phyloP scores from a whole-genome alignment of 2,113 vertebrate genomes.

The Hepsetus odoe region DNA sequence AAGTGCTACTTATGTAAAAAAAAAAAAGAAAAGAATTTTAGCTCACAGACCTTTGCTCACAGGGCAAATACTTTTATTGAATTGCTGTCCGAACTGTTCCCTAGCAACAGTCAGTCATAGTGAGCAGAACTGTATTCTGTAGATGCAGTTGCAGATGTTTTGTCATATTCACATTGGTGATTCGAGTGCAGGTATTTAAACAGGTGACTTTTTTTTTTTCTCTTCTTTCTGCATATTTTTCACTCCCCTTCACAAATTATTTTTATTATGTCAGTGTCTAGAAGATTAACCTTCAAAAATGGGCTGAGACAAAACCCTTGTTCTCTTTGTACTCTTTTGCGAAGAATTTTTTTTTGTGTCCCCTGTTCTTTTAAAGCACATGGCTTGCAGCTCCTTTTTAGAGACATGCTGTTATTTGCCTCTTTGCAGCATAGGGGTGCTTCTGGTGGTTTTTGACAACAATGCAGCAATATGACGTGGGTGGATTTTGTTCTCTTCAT shows the following conservation, averaged over 20 bases:
- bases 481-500: not conserved
- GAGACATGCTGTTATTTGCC: not conserved
- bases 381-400: not conserved
- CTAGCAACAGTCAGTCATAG: conserved; percentile 69
- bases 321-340: conserved; percentile 16
- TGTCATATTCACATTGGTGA: conserved; percentile 36
- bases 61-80: conserved; percentile 8
- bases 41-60: not conserved
- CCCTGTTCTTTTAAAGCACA: not conserved
- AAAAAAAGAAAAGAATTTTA: not conserved
- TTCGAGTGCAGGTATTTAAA: conserved; percentile 52
- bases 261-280: conserved; percentile 57
- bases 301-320: conserved; percentile 51
- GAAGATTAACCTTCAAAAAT: conserved; percentile 58
- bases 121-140: conserved; percentile 43
- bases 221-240: conserved; percentile 62
- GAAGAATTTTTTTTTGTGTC: not conserved
- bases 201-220: conserved; percentile 33
- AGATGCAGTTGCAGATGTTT: conserved; percentile 26
- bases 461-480: not conserved
- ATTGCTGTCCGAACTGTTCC: conserved; percentile 62
- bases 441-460: not conserved
- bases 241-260: no score
- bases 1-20: not conserved
- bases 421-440: not conserved